Percentiles rank a stretch among this genome's conserved stretches.
These are phyloP conservation scores for Plecotus auritus DNA, from an alignment of 2,113 vertebrate species.

Conservation along the genomic window DNA sequence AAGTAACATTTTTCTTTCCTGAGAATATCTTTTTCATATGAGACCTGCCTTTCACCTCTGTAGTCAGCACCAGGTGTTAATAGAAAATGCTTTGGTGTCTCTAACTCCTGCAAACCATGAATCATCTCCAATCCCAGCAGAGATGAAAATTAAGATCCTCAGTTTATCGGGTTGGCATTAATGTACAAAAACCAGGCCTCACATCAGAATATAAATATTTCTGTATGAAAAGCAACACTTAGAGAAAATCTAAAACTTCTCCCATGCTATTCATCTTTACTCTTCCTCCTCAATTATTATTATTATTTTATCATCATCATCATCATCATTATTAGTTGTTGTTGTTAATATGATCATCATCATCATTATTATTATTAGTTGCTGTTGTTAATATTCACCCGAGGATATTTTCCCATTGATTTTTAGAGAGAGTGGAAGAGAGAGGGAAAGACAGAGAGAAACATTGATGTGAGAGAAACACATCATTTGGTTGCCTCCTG, in stretches of 20 bases:
- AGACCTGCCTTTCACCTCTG: constrained; percentile 61
- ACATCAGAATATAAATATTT: constrained; percentile 44
- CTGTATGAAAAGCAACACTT: background rate
- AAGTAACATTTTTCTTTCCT: constrained; percentile 61
- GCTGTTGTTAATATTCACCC: too few species aligned
- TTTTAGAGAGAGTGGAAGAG: too few species aligned
- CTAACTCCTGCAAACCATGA: constrained; percentile 41
- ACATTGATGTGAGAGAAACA: too few species aligned
- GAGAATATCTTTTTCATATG: constrained; percentile 21
- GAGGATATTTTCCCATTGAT: too few species aligned
- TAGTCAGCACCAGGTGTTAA: constrained; percentile 64
- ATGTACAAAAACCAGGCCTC: constrained; percentile 32
- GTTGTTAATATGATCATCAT: too few species aligned
- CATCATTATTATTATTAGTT: too few species aligned
- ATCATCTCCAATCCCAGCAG: constrained; percentile 27
- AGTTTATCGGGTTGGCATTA: constrained; percentile 46
- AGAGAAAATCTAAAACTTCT: background rate
- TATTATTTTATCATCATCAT: too few species aligned
- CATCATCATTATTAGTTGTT: too few species aligned
- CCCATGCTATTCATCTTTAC: background rate
- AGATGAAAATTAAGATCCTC: constrained; percentile 65
- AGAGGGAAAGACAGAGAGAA: too few species aligned
- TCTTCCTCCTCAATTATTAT: background rate
- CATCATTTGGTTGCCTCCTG: too few species aligned
- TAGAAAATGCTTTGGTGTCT: constrained; percentile 61